A percentile compares a stretch with the other conserved stretches of the same genome.
phyloP scores from a whole-genome alignment of 35 echinoderm and acorn worm genomes.

The Heliocidaris tuberculata region DNA sequence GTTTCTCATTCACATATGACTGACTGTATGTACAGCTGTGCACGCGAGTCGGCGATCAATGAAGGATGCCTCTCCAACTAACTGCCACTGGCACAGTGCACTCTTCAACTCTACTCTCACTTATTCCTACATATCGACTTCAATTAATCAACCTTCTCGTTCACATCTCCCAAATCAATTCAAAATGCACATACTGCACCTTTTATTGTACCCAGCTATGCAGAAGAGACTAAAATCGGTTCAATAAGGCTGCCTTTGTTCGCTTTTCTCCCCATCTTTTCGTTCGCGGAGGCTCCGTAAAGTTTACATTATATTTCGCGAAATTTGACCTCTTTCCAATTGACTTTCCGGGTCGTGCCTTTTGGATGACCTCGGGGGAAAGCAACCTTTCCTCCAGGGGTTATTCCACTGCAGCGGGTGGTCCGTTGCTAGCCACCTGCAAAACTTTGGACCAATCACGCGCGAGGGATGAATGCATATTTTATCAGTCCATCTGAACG shows the following conservation, averaged over 20 bases:
- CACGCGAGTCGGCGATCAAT: background rate
- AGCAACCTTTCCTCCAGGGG: constrained; percentile 31
- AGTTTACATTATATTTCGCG: constrained; percentile 42
- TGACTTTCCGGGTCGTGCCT: constrained; percentile 43
- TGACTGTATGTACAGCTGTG: background rate
- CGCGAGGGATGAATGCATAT: background rate
- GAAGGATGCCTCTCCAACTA: background rate
- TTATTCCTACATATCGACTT: background rate
- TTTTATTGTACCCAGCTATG: constrained; percentile 1
- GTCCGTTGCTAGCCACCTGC: background rate
- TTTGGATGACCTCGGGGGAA: constrained; percentile 15
- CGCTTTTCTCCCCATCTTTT: constrained; percentile 34
- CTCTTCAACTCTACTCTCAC: constrained; percentile 1
- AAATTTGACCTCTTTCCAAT: constrained; percentile 34
- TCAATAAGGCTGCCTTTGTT: constrained; percentile 11
- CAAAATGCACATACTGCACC: background rate
- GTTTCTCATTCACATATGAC: background rate
- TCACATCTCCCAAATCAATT: background rate
- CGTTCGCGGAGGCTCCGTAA: constrained; percentile 27
- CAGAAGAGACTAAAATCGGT: constrained; percentile 20
- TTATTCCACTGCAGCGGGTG: background rate
- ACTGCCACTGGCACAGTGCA: constrained; percentile 6
- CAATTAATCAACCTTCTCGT: background rate
- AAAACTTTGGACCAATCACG: background rate
- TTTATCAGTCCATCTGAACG: background rate